These are phyloP conservation scores for Dinoponera quadriceps DNA, from an alignment of 1,140 invertebrate species.

Conservation along the genomic window DNA sequence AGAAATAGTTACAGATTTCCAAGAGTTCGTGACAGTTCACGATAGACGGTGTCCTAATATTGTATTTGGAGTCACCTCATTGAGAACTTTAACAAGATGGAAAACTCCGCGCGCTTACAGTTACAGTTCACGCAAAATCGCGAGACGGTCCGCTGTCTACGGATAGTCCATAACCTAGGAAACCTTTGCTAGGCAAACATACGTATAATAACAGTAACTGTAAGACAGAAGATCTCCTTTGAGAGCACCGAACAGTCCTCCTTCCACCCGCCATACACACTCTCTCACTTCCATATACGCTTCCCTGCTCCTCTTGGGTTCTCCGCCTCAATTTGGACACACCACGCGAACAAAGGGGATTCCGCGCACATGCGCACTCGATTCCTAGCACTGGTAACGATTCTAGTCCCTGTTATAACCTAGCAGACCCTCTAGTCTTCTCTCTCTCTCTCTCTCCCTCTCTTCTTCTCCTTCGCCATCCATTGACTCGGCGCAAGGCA, in stretches of 20 bases:
- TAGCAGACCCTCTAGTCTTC: conserved; percentile 74
- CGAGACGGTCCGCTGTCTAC: conserved; percentile 23
- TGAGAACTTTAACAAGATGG: background rate
- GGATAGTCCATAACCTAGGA: conserved; percentile 19
- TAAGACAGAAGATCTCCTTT: conserved; percentile 80
- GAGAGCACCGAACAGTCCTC: conserved; percentile 65
- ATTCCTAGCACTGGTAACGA: conserved; percentile 82
- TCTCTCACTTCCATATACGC: conserved; percentile 19
- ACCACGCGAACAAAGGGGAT: conserved; percentile 78
- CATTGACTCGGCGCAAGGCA: conserved; percentile 47
- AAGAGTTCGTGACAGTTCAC: conserved; percentile 71
- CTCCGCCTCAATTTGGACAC: conserved; percentile 43
- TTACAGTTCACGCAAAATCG: background rate
- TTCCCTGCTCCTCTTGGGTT: conserved; percentile 24
- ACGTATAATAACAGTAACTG: conserved; percentile 77
- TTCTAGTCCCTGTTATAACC: conserved; percentile 78
- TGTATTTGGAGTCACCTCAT: background rate
- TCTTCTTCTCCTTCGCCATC: conserved; percentile 32
- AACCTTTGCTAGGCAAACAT: conserved; percentile 68
- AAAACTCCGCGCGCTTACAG: background rate
- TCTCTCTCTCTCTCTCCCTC: conserved; percentile 37
- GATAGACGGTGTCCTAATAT: background rate
- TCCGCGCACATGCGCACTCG: conserved; percentile 80
- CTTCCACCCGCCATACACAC: background rate
- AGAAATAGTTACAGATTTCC: conserved; percentile 60